phyloP scores from a whole-genome alignment of 2,797 vertebrate species.

The Astyanax mexicanus region DNA sequence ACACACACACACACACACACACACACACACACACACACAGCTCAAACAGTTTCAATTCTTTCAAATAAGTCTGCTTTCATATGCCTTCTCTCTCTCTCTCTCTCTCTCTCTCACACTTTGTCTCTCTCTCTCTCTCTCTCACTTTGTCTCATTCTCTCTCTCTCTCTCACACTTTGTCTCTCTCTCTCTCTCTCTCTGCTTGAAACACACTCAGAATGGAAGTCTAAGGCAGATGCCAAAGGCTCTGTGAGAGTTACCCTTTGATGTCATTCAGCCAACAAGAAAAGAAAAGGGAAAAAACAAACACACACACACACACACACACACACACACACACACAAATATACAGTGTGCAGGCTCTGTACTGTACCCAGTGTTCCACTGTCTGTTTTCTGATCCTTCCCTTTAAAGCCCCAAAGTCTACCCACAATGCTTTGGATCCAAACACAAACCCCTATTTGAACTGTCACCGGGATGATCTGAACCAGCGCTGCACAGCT shows the following conservation, averaged over 20 bases:
- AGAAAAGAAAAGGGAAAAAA: conserved; percentile 58
- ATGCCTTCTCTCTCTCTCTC: conserved; percentile 12
- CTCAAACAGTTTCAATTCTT: conserved; percentile 46
- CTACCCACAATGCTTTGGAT: conserved; percentile 5
- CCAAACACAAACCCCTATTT: conserved; percentile 16
- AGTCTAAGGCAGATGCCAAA: conserved; percentile 80
- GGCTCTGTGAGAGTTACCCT: conserved; percentile 73
- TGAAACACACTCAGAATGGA: conserved; percentile 72
- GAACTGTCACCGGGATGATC: neutral
- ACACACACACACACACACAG: conserved; percentile 12
- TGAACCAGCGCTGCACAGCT: neutral
- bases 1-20: conserved; percentile 16
- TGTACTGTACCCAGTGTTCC: conserved; percentile 12
- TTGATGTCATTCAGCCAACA: conserved; percentile 82
- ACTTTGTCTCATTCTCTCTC: no score
- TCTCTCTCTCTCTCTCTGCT: conserved; percentile 21
- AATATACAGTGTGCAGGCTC: neutral
- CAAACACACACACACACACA: no score
- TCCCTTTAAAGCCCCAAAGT: conserved; percentile 12
- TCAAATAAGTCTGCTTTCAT: conserved; percentile 55
- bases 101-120: neutral
- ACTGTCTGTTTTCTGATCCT: conserved; percentile 17
- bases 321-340: conserved; percentile 37
- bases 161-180: neutral
- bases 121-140: conserved; percentile 6